Conservation (phyloP, 2,888 invertebrate species). For the Clusia tigrina region DNA sequence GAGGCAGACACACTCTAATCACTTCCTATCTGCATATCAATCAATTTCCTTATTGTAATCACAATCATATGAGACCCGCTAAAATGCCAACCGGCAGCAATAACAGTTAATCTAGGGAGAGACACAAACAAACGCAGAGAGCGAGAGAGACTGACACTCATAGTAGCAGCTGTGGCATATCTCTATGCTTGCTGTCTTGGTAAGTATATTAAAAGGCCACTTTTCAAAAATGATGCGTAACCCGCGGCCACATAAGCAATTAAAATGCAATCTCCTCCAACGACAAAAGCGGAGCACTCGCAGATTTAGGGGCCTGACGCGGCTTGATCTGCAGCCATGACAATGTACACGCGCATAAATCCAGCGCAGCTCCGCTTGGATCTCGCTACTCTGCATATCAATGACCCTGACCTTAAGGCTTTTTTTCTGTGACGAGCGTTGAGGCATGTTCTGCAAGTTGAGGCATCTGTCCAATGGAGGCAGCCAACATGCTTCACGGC, state of each 20-base stretch:
- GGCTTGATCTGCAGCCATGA: no score
- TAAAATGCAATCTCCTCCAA: slow-evolving; percentile 3
- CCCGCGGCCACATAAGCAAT: background rate
- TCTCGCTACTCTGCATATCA: slow-evolving; percentile 21
- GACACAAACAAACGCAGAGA: background rate
- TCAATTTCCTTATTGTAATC: background rate
- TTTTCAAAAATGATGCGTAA: no score
- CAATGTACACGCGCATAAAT: background rate
- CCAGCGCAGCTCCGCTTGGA: background rate
- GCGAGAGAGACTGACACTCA: no score
- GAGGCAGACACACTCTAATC: no score
- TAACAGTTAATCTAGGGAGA: background rate
- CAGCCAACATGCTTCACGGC: background rate
- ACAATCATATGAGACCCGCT: background rate
- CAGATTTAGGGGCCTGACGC: background rate
- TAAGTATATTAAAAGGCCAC: no score
- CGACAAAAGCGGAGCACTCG: background rate
- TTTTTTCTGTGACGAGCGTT: slow-evolving; percentile 2
- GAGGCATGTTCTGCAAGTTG: slow-evolving; percentile 1
- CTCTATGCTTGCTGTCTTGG: no score
- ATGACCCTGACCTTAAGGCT: slow-evolving; percentile 47
- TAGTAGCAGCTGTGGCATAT: no score
- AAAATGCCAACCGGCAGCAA: background rate
- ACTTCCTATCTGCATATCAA: slow-evolving; percentile 8
- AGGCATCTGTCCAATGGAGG: background rate